These are phyloP conservation scores for Aspidiotus destructor DNA, from an alignment of 2,888 invertebrate genomes.

Conservation along the genomic window DNA sequence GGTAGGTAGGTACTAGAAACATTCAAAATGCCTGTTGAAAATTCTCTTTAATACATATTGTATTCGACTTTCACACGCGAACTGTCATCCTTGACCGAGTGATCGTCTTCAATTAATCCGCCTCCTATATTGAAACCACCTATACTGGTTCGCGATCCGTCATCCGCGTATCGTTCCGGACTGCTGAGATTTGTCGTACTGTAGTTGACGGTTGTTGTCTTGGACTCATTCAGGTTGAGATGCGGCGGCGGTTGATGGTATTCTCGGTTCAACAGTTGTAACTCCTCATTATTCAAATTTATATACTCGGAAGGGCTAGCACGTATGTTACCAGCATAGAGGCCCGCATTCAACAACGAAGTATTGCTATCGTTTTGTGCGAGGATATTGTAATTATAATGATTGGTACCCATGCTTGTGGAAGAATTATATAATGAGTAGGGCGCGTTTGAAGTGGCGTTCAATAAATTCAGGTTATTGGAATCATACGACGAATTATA, in stretches of 20 bases:
- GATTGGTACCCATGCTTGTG: slow-evolving; percentile 19
- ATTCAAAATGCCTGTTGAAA: not conserved
- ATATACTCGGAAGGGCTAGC: slow-evolving; percentile 31
- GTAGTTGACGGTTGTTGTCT: slow-evolving; percentile 19
- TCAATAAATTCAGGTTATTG: slow-evolving; percentile 62
- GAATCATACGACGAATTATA: slow-evolving; percentile 38
- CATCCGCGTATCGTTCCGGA: slow-evolving; percentile 23
- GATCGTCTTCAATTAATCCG: slow-evolving; percentile 25
- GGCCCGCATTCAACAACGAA: slow-evolving; percentile 29
- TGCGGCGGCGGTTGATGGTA: slow-evolving; percentile 21
- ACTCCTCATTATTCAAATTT: slow-evolving; percentile 24
- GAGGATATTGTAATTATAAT: slow-evolving; percentile 27
- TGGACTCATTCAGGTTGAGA: slow-evolving; percentile 23
- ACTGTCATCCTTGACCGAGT: slow-evolving; percentile 25
- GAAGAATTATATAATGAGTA: slow-evolving; percentile 20
- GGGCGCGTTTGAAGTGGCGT: slow-evolving; percentile 39
- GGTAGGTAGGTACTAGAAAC: too few relatives aligned
- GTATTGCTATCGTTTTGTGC: slow-evolving; percentile 23
- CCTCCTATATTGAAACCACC: slow-evolving; percentile 31
- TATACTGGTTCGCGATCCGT: slow-evolving; percentile 24
- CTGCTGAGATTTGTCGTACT: slow-evolving; percentile 14
- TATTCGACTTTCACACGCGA: slow-evolving; percentile 28
- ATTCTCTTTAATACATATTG: slow-evolving; percentile 23
- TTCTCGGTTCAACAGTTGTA: slow-evolving; percentile 14
- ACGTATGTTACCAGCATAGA: slow-evolving; percentile 28